Evolutionary conservation across 2,797 vertebrate species (phyloP), one percentile per base, ranked within the genome.

Genomic region (Paramormyrops hopkinsi): DNA sequence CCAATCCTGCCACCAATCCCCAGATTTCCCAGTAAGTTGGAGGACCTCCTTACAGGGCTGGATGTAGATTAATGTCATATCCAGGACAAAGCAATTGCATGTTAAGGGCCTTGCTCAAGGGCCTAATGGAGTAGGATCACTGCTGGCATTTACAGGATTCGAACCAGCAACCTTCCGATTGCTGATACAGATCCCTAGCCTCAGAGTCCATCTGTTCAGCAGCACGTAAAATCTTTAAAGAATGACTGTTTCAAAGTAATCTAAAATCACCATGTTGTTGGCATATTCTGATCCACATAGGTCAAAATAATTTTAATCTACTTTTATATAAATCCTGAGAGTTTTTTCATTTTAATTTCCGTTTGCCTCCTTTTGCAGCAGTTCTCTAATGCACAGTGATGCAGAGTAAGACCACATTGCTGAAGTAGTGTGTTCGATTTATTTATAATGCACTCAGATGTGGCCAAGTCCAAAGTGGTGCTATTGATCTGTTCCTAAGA

Each of bases 161-260:
- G 6, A 59, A 59, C 54, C 54, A 59, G 54, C 54, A 59, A 22
- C 54, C 54, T 59, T 59, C 54, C 1, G 19, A n/a, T n/a, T 56
- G 5, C 54, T 56, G 54, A 22, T 8, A 8, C 54, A 59, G 19
- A 59, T 59, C 1, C 19, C 6, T 56, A 56, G 54, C 54, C 54
- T 56, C 54, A n/a, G 54, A 56, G 54, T 56, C 54, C 54, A n/a
- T 8, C 54, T 56, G 17, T 93, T 92, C 90, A 93, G 90, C 91
- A 92, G 91, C 53, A 51, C 25, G 69, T 90, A 54, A 14, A 92
- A 90, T 79, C 89, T 89, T 90, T 59, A 86, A 91, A 90, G 88
- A 89, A 56, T 37, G 89, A 53, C 89, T 90, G 6, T 92, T 93
- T 93, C 91, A 91, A 92, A 93, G 92, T 86, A 50, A 88, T 33